phyloP scores from a whole-genome alignment of 2,113 vertebrate species.

The Clarias magur region DNA sequence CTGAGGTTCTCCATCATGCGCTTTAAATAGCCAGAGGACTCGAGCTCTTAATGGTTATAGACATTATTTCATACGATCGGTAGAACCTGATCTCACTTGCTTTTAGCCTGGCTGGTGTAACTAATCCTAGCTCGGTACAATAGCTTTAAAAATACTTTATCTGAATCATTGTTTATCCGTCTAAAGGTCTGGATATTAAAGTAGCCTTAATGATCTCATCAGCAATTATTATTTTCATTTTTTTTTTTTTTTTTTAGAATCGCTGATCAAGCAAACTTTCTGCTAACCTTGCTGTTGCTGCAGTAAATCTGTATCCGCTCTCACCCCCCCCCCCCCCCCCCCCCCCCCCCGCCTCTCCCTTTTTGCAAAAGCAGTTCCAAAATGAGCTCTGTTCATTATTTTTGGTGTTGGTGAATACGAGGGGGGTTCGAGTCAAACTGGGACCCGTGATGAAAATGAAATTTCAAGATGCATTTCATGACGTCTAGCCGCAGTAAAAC shows the following conservation, averaged over 20 bases:
- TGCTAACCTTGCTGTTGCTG: background rate
- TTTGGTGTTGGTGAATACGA: background rate
- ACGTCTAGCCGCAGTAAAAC: no score
- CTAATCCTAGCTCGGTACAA: background rate
- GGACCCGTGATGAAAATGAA: no score
- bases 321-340: background rate
- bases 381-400: background rate
- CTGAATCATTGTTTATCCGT: background rate
- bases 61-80: background rate
- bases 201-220: background rate
- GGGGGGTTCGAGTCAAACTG: no score
- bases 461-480: no score
- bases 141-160: background rate
- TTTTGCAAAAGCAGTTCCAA: background rate
- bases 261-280: background rate
- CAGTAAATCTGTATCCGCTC: background rate
- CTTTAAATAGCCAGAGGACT: background rate
- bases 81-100: background rate
- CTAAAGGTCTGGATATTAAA: background rate
- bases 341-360: background rate
- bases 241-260: background rate
- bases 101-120: background rate
- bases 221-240: background rate
- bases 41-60: background rate
- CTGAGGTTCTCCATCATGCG: background rate